Conservation (phyloP, 37 sponge, comb jelly and placozoan genomes). For the Hexactinellida sp. region DNA sequence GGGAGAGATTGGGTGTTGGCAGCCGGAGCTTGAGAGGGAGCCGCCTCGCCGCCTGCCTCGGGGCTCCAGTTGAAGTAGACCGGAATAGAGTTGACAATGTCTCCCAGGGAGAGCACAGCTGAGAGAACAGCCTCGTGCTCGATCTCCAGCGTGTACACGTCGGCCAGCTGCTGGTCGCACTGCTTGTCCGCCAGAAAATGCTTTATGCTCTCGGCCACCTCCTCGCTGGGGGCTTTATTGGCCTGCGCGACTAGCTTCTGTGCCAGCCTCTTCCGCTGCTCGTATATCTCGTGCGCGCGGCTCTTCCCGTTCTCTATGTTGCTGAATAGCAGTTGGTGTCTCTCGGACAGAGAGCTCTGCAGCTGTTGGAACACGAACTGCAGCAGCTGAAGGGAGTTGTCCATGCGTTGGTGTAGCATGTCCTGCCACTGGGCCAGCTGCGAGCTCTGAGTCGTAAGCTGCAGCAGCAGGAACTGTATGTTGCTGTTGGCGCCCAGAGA, state of each 20-base stretch:
- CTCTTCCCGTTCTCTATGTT: neutral
- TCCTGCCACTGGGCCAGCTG: constrained; percentile 1
- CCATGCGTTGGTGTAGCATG: neutral
- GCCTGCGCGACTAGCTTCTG: neutral
- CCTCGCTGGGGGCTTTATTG: neutral
- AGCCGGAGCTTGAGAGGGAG: neutral
- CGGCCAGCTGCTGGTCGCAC: neutral
- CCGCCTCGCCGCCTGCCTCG: neutral
- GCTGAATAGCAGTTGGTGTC: neutral
- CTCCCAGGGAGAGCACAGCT: neutral
- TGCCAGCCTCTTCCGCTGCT: neutral
- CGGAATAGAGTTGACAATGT: neutral
- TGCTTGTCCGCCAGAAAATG: neutral
- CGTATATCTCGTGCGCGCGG: neutral
- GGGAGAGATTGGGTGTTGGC: neutral
- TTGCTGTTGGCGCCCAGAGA: neutral
- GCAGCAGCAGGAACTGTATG: neutral
- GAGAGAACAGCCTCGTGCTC: neutral
- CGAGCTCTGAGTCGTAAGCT: neutral
- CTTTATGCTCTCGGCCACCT: neutral
- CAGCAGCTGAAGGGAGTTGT: neutral
- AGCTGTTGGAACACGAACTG: neutral
- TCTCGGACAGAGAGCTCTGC: neutral
- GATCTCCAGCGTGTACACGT: neutral
- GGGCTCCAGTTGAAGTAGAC: neutral